Evolutionary conservation across 1,140 invertebrate species (phyloP), one percentile per base, ranked within the genome.

Genomic region (Thaumetopoea pityocampa): DNA sequence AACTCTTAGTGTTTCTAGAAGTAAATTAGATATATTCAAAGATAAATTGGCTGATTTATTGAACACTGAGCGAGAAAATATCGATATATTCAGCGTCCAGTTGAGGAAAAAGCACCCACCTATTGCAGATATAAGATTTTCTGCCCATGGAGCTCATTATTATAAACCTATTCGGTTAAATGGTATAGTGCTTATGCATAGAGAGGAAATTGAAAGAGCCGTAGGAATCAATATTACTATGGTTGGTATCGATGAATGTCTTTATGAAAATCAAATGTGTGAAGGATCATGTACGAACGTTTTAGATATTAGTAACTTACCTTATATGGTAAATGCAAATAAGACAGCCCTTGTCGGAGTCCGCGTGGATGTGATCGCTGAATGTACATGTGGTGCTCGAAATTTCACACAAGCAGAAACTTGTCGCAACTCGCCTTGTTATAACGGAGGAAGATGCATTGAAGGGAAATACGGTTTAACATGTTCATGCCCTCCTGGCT

Each of bases 191-290:
- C 79, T 96, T n/a, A 93, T 97, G 89, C 93, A 99, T 70, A 89
- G 95, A 47, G 93, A 96, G 86, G 92, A 96, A 90, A 98, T 99
- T 76, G 96, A 98, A 85, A 89, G 91, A 55, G 92, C 94, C 50
- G 93, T 98, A 4, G 96, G 96, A 14, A 95, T 98, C 28, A 96
- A 97, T 61, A 97, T 99, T 22, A 96, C 94, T 2, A 98, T 98
- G 96, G 96, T 98, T 1, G 96, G 96, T 37, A 98, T 99, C 51
- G 96, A 99, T 64, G 96, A 98, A 85, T 99, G 98, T 79, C 86
- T 98, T 15, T 95, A 96, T 71, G 96, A 98, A 85, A 96, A 98
- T 69, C 92, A 96, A 65, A 94, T 93, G 85, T 99, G 97, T 83
- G 96, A 98, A 82, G 95, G 94, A 4, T 98, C 96, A 33, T 99